phyloP scores from a whole-genome alignment of 2,797 vertebrate genomes.

The Crenuchus spilurus region DNA sequence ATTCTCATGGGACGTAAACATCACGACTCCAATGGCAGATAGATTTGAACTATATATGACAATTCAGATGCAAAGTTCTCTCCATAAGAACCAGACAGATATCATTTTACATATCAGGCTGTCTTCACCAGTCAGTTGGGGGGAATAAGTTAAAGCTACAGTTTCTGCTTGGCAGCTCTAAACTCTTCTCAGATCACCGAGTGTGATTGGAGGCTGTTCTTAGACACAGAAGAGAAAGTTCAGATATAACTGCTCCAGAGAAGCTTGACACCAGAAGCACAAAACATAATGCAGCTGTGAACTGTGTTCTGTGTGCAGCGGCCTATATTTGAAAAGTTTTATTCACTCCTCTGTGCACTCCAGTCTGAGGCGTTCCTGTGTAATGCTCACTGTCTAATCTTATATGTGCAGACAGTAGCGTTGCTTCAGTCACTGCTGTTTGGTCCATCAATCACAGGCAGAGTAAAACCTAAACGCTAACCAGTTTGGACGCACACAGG shows the following conservation, averaged over 20 bases:
- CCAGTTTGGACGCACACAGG: conserved; percentile 3
- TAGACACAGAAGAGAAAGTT: conserved; percentile 19
- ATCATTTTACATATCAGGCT: neutral
- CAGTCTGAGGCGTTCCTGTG: neutral
- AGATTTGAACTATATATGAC: neutral
- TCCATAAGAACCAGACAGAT: neutral
- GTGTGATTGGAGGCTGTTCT: conserved; percentile 5
- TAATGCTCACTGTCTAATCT: conserved; percentile 21
- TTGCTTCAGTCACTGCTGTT: neutral
- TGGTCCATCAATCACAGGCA: conserved; percentile 26
- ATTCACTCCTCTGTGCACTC: neutral
- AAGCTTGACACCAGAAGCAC: conserved; percentile 2
- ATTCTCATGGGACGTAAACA: neutral
- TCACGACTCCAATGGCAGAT: neutral
- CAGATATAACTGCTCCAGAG: neutral
- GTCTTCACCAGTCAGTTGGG: neutral
- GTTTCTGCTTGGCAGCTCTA: conserved; percentile 9
- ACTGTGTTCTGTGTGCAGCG: neutral
- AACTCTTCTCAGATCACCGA: neutral
- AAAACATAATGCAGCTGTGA: conserved; percentile 4
- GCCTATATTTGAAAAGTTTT: conserved; percentile 3
- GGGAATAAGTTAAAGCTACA: conserved; percentile 1
- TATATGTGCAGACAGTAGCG: conserved; percentile 2
- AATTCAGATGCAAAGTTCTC: conserved; percentile 3
- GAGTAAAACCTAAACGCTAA: conserved; percentile 25